Evolutionary conservation across 37 sponge, comb jelly and placozoan genomes (phyloP), one percentile per base, ranked within the genome.

Genomic region (Bolinopsis microptera): DNA sequence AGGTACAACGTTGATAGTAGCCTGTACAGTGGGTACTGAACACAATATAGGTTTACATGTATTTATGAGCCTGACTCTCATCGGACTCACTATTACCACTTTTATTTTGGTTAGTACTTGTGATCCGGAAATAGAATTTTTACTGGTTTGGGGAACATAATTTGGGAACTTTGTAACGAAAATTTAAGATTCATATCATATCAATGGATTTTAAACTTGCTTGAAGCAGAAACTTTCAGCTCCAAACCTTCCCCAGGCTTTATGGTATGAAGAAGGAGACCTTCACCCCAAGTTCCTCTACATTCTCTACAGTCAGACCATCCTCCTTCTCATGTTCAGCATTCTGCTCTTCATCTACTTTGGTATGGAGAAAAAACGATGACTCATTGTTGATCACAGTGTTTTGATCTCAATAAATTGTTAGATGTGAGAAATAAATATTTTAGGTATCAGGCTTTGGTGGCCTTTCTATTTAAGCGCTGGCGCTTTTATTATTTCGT

Each of bases 201-300:
- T n/a, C n/a, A n/a, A n/a, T n/a, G n/a, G n/a, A n/a, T n/a, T n/a
- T n/a, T n/a, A n/a, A n/a, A n/a, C n/a, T n/a, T n/a, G n/a, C n/a
- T n/a, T n/a, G n/a, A n/a, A n/a, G n/a, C n/a, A n/a, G n/a, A n/a
- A n/a, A n/a, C n/a, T n/a, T n/a, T n/a, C n/a, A n/a, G n/a, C n/a
- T n/a, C n/a, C n/a, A n/a, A n/a, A n/a, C n/a, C n/a, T n/a, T n/a
- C n/a, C n/a, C 35, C 61, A 86, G 90, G 90, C 90, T 24, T 1
- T 86, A 9, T 86, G 90, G 90, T 86, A 86, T 40, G 90, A 86
- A 27, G 90, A 86, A 24, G 90, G 90, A 3, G 90, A 86, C 30
- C 27, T 86, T 1, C 90, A 41, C 27, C 90, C 90, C 27, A 86
- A 86, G 90, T 36, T 86, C 27, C 90, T 86, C 41, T 41, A 86